A percentile compares a stretch with the other conserved stretches of the same genome.
These are phyloP conservation scores for Sorex maritimensis DNA, from an alignment of 2,797 vertebrate species.

Conservation along the genomic window DNA sequence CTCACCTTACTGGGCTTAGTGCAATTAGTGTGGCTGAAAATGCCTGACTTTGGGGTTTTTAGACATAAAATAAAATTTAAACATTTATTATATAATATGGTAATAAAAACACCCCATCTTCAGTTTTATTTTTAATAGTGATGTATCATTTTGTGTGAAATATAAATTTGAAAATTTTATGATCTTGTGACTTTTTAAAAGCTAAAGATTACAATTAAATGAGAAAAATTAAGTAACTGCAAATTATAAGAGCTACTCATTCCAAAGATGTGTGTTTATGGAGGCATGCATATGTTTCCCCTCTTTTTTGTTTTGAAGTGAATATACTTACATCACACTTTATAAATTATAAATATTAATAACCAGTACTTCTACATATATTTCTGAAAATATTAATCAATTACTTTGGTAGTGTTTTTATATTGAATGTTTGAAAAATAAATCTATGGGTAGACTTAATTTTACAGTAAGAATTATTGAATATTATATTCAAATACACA, in stretches of 20 bases:
- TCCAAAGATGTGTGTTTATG: not conserved
- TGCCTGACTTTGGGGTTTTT: slow-evolving; percentile 56
- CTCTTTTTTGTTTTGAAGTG: slow-evolving; percentile 43
- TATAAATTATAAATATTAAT: slow-evolving; percentile 2
- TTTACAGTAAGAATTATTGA: not conserved
- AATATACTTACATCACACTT: not conserved
- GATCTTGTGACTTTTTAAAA: slow-evolving; percentile 34
- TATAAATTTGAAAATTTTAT: slow-evolving; percentile 57
- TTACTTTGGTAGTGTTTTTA: no score
- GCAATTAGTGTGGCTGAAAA: slow-evolving; percentile 71
- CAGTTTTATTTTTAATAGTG: slow-evolving; percentile 50
- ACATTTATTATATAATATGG: not conserved
- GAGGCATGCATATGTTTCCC: not conserved
- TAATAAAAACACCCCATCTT: not conserved
- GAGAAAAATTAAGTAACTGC: slow-evolving; percentile 27
- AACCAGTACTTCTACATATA: not conserved
- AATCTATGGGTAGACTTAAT: not conserved
- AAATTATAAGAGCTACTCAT: not conserved
- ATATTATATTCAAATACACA: no score
- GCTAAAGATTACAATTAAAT: not conserved
- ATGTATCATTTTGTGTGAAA: not conserved
- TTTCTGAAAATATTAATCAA: not conserved
- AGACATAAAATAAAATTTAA: slow-evolving; percentile 53
- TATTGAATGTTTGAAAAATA: no score
- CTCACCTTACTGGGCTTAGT: slow-evolving; percentile 77